Evolutionary conservation across 2,113 vertebrate species (phyloP).

Genomic region (Corvus cornix): DNA sequence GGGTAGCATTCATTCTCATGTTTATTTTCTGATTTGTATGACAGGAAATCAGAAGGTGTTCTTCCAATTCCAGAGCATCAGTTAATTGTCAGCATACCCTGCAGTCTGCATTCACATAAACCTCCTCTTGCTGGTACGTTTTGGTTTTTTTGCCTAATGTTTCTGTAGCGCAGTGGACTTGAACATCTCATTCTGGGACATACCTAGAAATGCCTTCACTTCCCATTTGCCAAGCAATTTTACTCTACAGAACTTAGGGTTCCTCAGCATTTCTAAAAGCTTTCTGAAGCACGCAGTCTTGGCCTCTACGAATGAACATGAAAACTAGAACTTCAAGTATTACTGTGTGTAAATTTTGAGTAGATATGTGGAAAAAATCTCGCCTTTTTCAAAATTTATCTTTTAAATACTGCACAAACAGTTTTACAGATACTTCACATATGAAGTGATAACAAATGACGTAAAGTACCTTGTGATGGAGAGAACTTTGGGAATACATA

Average conservation of each 20-base stretch:
- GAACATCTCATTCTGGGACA: not conserved
- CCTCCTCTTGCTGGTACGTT: constrained; percentile 87
- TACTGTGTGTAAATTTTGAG: not conserved
- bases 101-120: constrained; percentile 92
- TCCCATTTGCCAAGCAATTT: not conserved
- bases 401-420: not conserved
- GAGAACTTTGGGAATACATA: not conserved
- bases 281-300: not conserved
- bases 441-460: not conserved
- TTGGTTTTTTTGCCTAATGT: not conserved
- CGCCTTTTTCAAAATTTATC: not conserved
- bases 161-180: not conserved
- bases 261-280: not conserved
- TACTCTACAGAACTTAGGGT: not conserved
- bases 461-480: not conserved
- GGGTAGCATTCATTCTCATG: not conserved
- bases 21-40: not conserved
- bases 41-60: constrained; percentile 65
- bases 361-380: not conserved
- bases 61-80: constrained; percentile 79
- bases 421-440: not conserved
- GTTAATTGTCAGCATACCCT: constrained; percentile 90
- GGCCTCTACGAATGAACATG: not conserved
- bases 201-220: not conserved
- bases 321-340: not conserved